Base-by-base conservation (phyloP, 30 jellyfish, hydroid and myxozoan genomes). In the Catostylus mosaicus region DNA sequence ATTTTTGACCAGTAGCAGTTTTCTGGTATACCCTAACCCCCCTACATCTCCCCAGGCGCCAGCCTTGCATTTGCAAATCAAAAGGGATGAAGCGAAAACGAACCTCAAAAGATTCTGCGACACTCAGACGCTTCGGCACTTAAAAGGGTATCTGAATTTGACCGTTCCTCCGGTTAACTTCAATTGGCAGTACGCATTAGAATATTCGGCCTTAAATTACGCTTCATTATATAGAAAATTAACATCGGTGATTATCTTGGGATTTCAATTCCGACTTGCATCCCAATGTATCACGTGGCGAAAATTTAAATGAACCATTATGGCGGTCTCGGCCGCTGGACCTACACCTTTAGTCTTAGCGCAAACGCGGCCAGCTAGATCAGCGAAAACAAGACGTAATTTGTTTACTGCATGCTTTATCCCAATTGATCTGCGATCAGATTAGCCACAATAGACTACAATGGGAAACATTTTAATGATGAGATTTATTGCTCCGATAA, bases 381-480 rank as follows among this genome's bases (percentile, higher is more conserved):
- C 71, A 27, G 24, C 11, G 19, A 9, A 59, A 59, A 59, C 71
- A 59, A 59, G 11, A 18, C 71, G 40, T 22, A 59, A 59, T 59
- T 59, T 59, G 71, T 59, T 59, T 59, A 59, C 71, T 59, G 9
- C 71, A 2, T 22, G 37, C 11, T 20, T 59, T 59, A 59, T 22
- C 71, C 71, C 71, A 59, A 59, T 59, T 59, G 71, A 59, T n/a
- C 71, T 22, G 71, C 71, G 38, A 59, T 59, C 71, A 59, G 71
- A 59, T 59, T 59, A 59, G 38, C n/a, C 37, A 59, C 71, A 59
- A 59, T 59, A 27, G 2, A 24, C 40, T 6, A 59, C 71, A 59
- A 59, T 59, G n/a, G 71, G 24, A 24, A 59, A 59, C 24, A 11
- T 11, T 37, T 18, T 59, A 59, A 22, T 59, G 24, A 59, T 4